Evolutionary conservation across 1,140 invertebrate genomes (phyloP).

Genomic region (Psilanteris sp.): DNA sequence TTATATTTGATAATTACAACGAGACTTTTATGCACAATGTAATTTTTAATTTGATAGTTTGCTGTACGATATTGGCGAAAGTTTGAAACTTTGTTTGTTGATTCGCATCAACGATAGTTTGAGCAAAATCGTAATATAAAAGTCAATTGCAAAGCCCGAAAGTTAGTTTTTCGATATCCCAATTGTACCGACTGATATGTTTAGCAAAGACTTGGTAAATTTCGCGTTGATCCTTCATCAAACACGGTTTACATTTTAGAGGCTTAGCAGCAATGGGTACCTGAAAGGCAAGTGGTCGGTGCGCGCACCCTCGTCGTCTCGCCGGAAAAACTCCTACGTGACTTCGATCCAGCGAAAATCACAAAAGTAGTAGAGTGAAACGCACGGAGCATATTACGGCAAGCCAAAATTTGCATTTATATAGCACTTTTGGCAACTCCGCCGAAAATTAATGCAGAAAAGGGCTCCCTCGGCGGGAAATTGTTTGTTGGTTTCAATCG

Average conservation of each 20-base stretch:
- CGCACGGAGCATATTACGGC: constrained; percentile 10
- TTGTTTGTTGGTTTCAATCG: not conserved
- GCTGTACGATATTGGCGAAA: no score
- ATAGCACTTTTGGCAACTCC: constrained; percentile 3
- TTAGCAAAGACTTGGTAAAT: constrained; percentile 10
- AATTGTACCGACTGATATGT: constrained; percentile 5
- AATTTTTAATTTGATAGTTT: no score
- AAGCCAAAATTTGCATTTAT: constrained; percentile 20
- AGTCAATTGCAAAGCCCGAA: no score
- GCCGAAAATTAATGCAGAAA: not conserved
- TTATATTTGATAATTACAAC: no score
- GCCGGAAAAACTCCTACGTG: constrained; percentile 31
- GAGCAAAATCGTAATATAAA: no score
- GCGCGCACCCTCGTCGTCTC: constrained; percentile 17
- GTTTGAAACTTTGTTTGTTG: no score
- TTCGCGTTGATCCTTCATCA: constrained; percentile 3
- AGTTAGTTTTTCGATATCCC: no score
- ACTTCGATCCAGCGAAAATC: constrained; percentile 15
- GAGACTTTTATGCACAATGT: no score
- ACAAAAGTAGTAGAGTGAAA: constrained; percentile 4
- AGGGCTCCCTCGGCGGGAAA: not conserved
- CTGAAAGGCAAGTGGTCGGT: constrained; percentile 23
- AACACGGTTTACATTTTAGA: constrained; percentile 44
- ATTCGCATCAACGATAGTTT: no score
- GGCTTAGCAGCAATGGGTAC: constrained; percentile 8